Percentiles rank a stretch among this genome's conserved stretches.
phyloP scores from a whole-genome alignment of 2,888 invertebrate genomes.

The Pterostichus niger region DNA sequence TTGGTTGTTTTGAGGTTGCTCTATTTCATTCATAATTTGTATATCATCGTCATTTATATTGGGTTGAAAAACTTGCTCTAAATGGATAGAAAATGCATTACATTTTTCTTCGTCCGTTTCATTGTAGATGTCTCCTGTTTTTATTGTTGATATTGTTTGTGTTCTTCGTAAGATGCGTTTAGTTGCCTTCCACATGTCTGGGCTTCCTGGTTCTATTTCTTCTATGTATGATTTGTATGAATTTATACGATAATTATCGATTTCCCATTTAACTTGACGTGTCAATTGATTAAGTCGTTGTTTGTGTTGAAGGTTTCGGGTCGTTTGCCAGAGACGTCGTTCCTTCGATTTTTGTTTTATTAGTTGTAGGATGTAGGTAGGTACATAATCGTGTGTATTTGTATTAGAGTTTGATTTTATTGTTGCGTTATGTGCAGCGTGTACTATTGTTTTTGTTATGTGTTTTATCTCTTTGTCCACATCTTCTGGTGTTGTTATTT shows the following conservation, averaged over 20 bases:
- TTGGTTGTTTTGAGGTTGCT: background rate
- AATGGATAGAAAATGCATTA: background rate
- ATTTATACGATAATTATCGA: constrained; percentile 19
- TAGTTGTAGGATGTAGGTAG: background rate
- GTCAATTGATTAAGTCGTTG: constrained; percentile 21
- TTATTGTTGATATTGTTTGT: background rate
- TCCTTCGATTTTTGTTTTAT: constrained; percentile 28
- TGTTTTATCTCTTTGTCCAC: constrained; percentile 12
- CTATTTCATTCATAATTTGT: background rate
- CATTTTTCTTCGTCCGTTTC: background rate
- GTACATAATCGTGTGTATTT: background rate
- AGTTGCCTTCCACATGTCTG: no score
- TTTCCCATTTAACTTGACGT: constrained; percentile 26
- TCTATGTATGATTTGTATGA: background rate
- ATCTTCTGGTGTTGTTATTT: background rate
- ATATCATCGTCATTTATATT: constrained; percentile 1
- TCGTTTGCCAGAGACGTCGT: constrained; percentile 30
- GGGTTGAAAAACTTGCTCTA: background rate
- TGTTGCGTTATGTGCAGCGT: background rate
- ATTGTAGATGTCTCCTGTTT: background rate
- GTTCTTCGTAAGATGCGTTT: background rate
- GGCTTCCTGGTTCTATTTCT: no score
- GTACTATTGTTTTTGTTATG: background rate
- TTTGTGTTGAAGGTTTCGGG: constrained; percentile 6
- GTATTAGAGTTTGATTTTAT: background rate